Percentiles rank a stretch among this genome's conserved stretches.
Conservation (phyloP, 2,113 vertebrate species). For the Anthoscopus minutus region DNA sequence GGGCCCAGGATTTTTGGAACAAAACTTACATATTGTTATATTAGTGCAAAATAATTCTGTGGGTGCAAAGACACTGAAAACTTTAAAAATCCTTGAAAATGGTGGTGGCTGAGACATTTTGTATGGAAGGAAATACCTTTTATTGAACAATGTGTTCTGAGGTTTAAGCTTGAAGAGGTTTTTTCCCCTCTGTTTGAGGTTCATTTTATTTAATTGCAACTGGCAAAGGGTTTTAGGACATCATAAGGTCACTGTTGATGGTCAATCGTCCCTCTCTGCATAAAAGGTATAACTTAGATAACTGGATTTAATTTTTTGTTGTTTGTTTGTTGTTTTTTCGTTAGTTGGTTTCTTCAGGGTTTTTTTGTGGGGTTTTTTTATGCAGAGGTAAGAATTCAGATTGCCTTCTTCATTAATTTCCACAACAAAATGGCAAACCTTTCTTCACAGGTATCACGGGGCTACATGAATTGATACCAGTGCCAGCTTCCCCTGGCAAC, state of each 20-base stretch:
- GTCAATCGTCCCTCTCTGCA: neutral
- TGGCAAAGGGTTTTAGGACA: neutral
- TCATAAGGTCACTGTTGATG: neutral
- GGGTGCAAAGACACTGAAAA: neutral
- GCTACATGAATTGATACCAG: neutral
- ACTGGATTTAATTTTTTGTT: neutral
- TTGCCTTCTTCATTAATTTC: neutral
- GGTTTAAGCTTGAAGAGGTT: accelerated
- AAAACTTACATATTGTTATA: neutral
- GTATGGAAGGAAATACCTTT: neutral
- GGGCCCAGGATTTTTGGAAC: neutral
- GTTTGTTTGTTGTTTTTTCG: neutral
- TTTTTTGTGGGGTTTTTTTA: neutral
- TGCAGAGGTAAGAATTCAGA: neutral
- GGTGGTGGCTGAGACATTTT: neutral
- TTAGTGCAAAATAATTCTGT: neutral
- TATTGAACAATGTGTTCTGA: neutral
- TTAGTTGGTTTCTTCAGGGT: neutral
- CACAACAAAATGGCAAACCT: neutral
- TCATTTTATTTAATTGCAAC: neutral
- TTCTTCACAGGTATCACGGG: neutral
- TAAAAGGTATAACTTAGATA: neutral
- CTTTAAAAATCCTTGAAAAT: neutral
- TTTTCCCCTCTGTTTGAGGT: neutral
- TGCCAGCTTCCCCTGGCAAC: neutral